Base-by-base conservation (phyloP, 2,888 invertebrate species). In the Stenodera caucasica region DNA sequence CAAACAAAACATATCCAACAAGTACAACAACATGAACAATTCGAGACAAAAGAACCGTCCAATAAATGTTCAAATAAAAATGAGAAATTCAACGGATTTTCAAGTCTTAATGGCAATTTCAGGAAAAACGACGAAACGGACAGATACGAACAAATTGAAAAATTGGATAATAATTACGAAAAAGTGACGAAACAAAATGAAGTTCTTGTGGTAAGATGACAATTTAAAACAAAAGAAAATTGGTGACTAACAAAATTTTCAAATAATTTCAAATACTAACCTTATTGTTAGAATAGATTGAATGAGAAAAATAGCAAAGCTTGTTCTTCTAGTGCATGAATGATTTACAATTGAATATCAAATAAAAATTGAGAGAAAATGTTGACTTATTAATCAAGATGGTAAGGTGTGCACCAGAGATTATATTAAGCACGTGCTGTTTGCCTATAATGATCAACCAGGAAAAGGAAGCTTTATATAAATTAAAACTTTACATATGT, bases 141-240 rank as follows among this genome's bases (percentile, higher is more conserved):
- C 29, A 55, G 57, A 51, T 57, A 60, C 51, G 74, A 77, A 5
- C 73, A 75, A 73, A 75, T 76, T 56, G 77, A 78, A 66, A 77
- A 75, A n/a, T 73, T 77, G n/a, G 77, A 78, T 64, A 77, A 77
- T 21, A 71, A 72, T 29, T 76, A 73, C 55, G 76, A 76, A 68
- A 75, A 75, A 30, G 66, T 71, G 55, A 65, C 69, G 63, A 70
- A 63, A 58, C 71, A 73, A 64, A 72, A 70, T 37, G 75, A 76
- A 65, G 72, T 75, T 56, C 67, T 75, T 66, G 69, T 75, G 78
- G 78, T 78, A 77, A 78, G 78, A 60, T 45, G 26, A 62, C 52
- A 49, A 5, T 18, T 45, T 21, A 12, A 3, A 11, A 11, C 2
- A 8, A 45, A 12, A 4, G 5, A 23, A 21, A 21, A 21, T 45